Evolutionary conservation across 2,113 vertebrate species (phyloP).

Genomic region (Eleginops maclovinus): DNA sequence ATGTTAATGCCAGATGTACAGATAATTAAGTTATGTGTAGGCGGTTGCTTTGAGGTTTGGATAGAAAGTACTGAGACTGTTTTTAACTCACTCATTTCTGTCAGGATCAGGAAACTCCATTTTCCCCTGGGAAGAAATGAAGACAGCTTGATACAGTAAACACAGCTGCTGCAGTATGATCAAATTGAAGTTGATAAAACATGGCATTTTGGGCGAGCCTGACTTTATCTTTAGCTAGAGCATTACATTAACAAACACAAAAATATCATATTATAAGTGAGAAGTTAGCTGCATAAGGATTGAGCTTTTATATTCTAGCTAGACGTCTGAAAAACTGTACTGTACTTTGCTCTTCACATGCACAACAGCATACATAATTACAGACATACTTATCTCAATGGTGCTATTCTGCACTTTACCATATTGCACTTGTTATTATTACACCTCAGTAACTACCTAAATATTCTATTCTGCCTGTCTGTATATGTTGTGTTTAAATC

Average conservation of each 20-base stretch:
- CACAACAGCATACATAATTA: too few species aligned
- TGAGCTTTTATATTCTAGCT: not conserved
- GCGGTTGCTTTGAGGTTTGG: not conserved
- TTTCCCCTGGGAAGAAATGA: slow-evolving; percentile 29
- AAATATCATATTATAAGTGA: not conserved
- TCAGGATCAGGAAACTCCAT: slow-evolving; percentile 74
- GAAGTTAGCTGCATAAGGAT: not conserved
- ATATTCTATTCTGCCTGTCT: too few species aligned
- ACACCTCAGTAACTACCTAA: too few species aligned
- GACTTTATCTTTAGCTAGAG: not conserved
- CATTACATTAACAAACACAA: not conserved
- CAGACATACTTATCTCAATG: too few species aligned
- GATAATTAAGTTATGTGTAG: not conserved
- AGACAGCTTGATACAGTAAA: not conserved
- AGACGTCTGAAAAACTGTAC: too few species aligned
- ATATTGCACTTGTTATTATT: too few species aligned
- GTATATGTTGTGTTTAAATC: too few species aligned
- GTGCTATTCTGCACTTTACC: too few species aligned
- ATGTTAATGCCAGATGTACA: not conserved
- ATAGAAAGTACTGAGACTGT: not conserved
- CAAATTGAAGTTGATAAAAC: not conserved
- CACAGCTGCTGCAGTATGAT: not conserved
- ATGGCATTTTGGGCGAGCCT: not conserved
- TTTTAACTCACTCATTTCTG: slow-evolving; percentile 67
- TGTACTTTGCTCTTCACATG: too few species aligned